Evolutionary conservation across 1,140 invertebrate genomes (phyloP).

Genomic region (Telenomus remus): DNA sequence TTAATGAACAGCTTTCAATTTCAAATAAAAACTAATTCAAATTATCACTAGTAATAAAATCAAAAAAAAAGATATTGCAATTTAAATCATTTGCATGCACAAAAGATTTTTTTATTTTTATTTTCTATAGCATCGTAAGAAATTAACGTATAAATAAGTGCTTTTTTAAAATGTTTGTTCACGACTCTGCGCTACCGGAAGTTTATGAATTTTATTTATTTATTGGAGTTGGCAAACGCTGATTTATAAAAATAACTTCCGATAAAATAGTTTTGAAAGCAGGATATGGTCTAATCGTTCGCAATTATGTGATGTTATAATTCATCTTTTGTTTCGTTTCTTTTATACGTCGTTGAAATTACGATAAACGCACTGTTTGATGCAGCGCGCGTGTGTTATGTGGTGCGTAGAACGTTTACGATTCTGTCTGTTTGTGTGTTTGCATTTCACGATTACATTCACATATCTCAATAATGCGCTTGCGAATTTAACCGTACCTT

Average conservation of each 20-base stretch:
- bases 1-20: too few relatives aligned
- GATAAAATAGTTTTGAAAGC: not conserved
- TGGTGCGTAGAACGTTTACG: slow-evolving; percentile 42
- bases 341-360: slow-evolving; percentile 17
- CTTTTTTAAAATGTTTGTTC: too few relatives aligned
- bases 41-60: too few relatives aligned
- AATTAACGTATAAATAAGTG: too few relatives aligned
- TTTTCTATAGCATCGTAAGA: too few relatives aligned
- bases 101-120: too few relatives aligned
- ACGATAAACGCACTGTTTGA: slow-evolving; percentile 47
- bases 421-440: slow-evolving; percentile 41
- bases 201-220: too few relatives aligned
- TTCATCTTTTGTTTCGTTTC: slow-evolving; percentile 31
- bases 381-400: slow-evolving; percentile 43
- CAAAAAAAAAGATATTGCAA: too few relatives aligned
- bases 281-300: slow-evolving; percentile 4
- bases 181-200: too few relatives aligned
- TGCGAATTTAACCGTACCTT: slow-evolving; percentile 41
- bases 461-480: slow-evolving; percentile 37
- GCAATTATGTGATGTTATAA: slow-evolving; percentile 28
- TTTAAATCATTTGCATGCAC: too few relatives aligned
- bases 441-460: slow-evolving; percentile 50
- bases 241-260: not conserved
- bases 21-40: too few relatives aligned
- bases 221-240: too few relatives aligned